These are phyloP conservation scores for Tachypleus tridentatus DNA, from an alignment of 1,140 invertebrate species.

Conservation along the genomic window DNA sequence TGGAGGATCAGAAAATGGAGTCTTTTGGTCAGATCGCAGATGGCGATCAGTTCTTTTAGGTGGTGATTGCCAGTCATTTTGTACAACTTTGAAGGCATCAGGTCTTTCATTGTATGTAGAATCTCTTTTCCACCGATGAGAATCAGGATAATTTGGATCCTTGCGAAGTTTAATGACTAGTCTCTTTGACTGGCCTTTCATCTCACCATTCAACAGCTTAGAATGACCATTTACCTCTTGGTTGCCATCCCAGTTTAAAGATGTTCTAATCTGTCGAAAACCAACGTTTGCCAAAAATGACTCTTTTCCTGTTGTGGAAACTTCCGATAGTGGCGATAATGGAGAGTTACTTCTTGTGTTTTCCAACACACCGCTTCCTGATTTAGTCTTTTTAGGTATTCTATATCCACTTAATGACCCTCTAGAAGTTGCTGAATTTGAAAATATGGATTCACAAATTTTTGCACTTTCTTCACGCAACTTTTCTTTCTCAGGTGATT, in stretches of 20 bases:
- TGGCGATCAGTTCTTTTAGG: neutral
- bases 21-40: neutral
- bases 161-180: constrained; percentile 20
- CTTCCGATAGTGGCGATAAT: neutral
- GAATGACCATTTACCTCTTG: neutral
- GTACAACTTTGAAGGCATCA: neutral
- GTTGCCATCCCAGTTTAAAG: neutral
- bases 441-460: constrained; percentile 6
- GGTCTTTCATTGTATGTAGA: neutral
- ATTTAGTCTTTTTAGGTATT: constrained; percentile 11
- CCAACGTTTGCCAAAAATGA: neutral
- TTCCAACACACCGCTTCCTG: neutral
- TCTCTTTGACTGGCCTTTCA: constrained; percentile 8
- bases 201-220: neutral
- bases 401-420: constrained; percentile 6
- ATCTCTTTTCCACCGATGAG: constrained; percentile 13
- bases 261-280: neutral
- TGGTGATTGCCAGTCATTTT: neutral
- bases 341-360: neutral
- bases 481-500: constrained; percentile 5
- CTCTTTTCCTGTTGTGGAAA: neutral
- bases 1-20: neutral
- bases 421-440: neutral
- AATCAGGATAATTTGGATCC: constrained; percentile 17
- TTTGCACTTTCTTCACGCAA: constrained; percentile 11